These are phyloP conservation scores for Ephialtes manifestator DNA, from an alignment of 2,888 invertebrate species.

Conservation along the genomic window DNA sequence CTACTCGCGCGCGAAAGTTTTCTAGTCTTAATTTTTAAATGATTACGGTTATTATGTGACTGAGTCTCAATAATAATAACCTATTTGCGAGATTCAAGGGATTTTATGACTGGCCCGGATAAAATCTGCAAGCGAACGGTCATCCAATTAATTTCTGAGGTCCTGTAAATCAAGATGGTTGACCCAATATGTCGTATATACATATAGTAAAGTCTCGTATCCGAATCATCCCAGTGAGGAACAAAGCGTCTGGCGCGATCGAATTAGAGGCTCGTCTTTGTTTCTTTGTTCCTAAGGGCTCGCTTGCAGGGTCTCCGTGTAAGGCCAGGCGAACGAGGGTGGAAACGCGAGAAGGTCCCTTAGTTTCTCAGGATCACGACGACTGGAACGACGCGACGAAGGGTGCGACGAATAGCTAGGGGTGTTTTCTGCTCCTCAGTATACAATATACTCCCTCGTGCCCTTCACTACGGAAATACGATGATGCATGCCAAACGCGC, in stretches of 20 bases:
- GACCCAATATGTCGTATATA: too few species aligned
- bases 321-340: constrained; percentile 62
- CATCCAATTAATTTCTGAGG: too few species aligned
- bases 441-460: constrained; percentile 1
- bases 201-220: not conserved
- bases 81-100: constrained; percentile 16
- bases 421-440: not conserved
- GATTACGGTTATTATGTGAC: too few species aligned
- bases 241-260: constrained; percentile 63
- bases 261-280: constrained; percentile 68
- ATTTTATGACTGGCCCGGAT: too few species aligned
- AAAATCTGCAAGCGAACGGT: too few species aligned
- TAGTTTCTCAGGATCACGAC: constrained; percentile 41
- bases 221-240: constrained; percentile 49
- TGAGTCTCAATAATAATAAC: not conserved
- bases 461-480: too few species aligned
- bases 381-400: constrained; percentile 22
- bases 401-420: constrained; percentile 9
- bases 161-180: too few species aligned
- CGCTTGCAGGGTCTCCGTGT: not conserved
- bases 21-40: too few species aligned
- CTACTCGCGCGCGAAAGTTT: too few species aligned
- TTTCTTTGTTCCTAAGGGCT: constrained; percentile 45
- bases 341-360: constrained; percentile 65
- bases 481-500: too few species aligned